A percentile compares a stretch with the other conserved stretches of the same genome.
Evolutionary conservation across 1,140 invertebrate species (phyloP).

Genomic region (Drosophila sulfurigaster): DNA sequence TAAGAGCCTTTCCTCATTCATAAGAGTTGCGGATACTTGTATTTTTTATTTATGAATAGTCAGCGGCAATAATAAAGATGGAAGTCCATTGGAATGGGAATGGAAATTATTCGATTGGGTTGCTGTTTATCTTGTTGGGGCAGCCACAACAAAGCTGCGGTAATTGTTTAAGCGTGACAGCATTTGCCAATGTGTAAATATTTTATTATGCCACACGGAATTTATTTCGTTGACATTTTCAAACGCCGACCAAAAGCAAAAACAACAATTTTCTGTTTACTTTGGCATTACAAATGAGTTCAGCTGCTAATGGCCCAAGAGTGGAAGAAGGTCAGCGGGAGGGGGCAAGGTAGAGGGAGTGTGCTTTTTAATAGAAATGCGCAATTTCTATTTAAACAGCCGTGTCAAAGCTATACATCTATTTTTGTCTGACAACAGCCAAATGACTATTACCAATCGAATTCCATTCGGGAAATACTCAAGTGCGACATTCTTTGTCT

Average conservation of each 20-base stretch:
- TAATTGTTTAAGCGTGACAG: constrained; percentile 49
- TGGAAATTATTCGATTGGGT: constrained; percentile 3
- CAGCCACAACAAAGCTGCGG: constrained; percentile 42
- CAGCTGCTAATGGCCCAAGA: constrained; percentile 46
- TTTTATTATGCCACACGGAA: constrained; percentile 60
- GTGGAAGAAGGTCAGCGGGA: constrained; percentile 12
- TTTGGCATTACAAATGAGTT: constrained; percentile 65
- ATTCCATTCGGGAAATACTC: constrained; percentile 12
- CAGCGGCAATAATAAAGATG: not conserved
- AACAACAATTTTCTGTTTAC: constrained; percentile 54
- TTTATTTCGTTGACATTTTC: constrained; percentile 61
- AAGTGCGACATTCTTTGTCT: constrained; percentile 14
- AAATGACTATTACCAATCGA: constrained; percentile 15
- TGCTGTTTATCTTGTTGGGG: constrained; percentile 11
- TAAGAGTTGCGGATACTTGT: not conserved
- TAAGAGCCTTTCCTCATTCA: constrained; percentile 10
- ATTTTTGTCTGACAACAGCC: constrained; percentile 44
- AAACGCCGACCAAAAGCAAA: constrained; percentile 25
- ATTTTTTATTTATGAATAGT: constrained; percentile 1
- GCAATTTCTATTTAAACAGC: constrained; percentile 80
- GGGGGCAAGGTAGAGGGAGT: not conserved
- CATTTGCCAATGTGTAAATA: constrained; percentile 69
- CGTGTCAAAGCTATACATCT: constrained; percentile 45
- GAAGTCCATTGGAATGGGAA: constrained; percentile 1
- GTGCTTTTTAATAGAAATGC: constrained; percentile 43